These are phyloP conservation scores for Syngnathus floridae DNA, from an alignment of 2,113 vertebrate species.

Conservation along the genomic window DNA sequence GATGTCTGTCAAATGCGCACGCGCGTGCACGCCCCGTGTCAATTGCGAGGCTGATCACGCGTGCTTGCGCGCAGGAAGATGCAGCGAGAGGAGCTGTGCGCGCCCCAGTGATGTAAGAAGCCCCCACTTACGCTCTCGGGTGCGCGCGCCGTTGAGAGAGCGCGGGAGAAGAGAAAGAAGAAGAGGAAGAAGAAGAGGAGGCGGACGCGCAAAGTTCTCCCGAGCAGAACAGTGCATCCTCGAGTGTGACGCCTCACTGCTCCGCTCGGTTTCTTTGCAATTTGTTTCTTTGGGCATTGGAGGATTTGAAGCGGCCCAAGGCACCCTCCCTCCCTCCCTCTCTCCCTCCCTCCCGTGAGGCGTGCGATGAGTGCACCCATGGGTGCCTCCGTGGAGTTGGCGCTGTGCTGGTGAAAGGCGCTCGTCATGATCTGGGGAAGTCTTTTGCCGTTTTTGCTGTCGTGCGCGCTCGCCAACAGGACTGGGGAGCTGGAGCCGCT, in stretches of 20 bases:
- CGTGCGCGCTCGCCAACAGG: slow-evolving; percentile 57
- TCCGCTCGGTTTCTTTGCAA: not conserved
- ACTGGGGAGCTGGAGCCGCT: slow-evolving; percentile 64
- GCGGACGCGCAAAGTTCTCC: slow-evolving; percentile 52
- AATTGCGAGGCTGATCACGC: not conserved
- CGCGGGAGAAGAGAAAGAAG: slow-evolving; percentile 37
- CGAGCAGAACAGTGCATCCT: slow-evolving; percentile 2
- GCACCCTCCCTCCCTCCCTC: no score
- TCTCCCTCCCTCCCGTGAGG: not conserved
- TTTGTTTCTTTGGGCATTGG: not conserved
- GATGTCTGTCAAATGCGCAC: slow-evolving; percentile 9
- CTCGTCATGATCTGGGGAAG: slow-evolving; percentile 66
- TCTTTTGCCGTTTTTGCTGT: slow-evolving; percentile 56
- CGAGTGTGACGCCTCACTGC: not conserved
- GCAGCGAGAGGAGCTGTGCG: slow-evolving; percentile 44
- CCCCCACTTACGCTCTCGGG: slow-evolving; percentile 17
- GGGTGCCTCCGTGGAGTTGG: slow-evolving; percentile 35
- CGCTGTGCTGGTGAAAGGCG: slow-evolving; percentile 29
- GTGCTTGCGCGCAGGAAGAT: slow-evolving; percentile 3
- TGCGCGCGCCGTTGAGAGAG: slow-evolving; percentile 50
- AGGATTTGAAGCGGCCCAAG: slow-evolving; percentile 25
- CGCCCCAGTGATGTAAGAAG: slow-evolving; percentile 52
- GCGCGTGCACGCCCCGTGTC: not conserved
- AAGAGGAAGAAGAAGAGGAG: slow-evolving; percentile 20
- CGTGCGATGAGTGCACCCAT: slow-evolving; percentile 13